Base-by-base conservation (phyloP, 2,888 invertebrate species). In the Acronicta aceris region DNA sequence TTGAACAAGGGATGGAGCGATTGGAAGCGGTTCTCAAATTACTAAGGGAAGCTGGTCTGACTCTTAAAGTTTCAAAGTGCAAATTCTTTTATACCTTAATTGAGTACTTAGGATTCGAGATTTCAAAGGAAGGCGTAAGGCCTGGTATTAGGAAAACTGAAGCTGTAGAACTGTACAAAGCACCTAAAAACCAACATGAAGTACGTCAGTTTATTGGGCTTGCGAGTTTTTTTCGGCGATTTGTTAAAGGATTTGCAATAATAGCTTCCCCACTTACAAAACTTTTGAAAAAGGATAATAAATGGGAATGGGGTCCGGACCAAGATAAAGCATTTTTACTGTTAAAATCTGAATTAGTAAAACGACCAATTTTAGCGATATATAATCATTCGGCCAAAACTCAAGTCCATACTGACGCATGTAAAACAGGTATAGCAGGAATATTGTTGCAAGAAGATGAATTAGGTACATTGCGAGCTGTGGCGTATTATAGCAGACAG, bases 371-470 rank as follows among this genome's bases (percentile, higher is more conserved):
- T 1, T 16, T 55, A 0, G 54, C 54, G 0, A 0, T 55, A 5
- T 55, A 55, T 8, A 16, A 21, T 12, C 55, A 12, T 6, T 17
- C 41, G 7, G 55, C 27, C 5, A 27, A 55, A 5, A 55, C 55
- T 0, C 47, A 55, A 27, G 12, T 55, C 0, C 55, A 55, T 40
- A 55, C 55, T 1, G 55, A 55, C 13, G 55, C 55, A 1, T 38
- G 55, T 13, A 55, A 55, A 12, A n/a, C 15, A 1, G 55, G 55
- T 1, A 9, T 55, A 8, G 47, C 40, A 1, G 55, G 55, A 0
- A 55, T 55, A 12, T 9, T 55, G 12, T 10, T 54, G 12, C 54
- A 54, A 10, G 38, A 5, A 21, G 27, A 16, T 2, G 36, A 13
- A 2, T 4, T 5, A 1, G 36, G 13, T 36, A 4, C 3, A 1